These are phyloP conservation scores for Myotis yumanensis DNA, from an alignment of 2,113 vertebrate species.

Conservation along the genomic window DNA sequence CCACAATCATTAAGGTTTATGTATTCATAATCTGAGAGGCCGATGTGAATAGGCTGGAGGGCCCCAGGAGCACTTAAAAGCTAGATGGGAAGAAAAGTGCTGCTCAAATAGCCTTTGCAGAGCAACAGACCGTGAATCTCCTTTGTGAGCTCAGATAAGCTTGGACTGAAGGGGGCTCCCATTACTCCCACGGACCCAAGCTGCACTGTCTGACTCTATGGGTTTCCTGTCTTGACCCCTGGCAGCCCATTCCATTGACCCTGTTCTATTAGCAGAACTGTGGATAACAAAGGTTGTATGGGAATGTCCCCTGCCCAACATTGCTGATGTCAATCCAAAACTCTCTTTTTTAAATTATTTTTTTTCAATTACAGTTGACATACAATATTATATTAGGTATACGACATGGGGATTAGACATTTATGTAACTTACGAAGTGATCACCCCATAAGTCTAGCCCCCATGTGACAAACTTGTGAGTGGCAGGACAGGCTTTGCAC, in stretches of 20 bases:
- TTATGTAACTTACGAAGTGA: not conserved
- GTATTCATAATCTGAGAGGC: conserved; percentile 54
- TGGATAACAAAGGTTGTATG: not conserved
- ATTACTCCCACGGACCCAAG: conserved; percentile 1
- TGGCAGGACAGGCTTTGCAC: not conserved
- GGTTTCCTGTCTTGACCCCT: conserved; percentile 11
- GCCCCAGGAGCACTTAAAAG: conserved; percentile 36
- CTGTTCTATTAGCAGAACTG: not conserved
- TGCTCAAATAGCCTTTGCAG: conserved; percentile 54
- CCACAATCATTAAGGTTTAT: conserved; percentile 43
- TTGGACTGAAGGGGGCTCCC: not conserved
- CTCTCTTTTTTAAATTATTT: not conserved
- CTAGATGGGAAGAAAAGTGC: not conserved
- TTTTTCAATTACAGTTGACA: not conserved
- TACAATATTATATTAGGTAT: not conserved
- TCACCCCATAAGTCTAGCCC: not conserved
- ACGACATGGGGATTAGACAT: not conserved
- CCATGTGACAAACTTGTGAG: not conserved
- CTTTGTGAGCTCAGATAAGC: conserved; percentile 53
- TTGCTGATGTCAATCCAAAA: conserved; percentile 11
- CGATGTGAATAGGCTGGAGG: conserved; percentile 3
- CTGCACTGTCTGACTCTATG: not conserved
- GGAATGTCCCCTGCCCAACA: not conserved
- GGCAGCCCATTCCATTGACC: conserved; percentile 12
- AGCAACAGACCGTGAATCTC: not conserved